A percentile compares a stretch with the other conserved stretches of the same genome.
Conservation (phyloP, 37 sponge, comb jelly and placozoan genomes). For the Beroe ovata region DNA sequence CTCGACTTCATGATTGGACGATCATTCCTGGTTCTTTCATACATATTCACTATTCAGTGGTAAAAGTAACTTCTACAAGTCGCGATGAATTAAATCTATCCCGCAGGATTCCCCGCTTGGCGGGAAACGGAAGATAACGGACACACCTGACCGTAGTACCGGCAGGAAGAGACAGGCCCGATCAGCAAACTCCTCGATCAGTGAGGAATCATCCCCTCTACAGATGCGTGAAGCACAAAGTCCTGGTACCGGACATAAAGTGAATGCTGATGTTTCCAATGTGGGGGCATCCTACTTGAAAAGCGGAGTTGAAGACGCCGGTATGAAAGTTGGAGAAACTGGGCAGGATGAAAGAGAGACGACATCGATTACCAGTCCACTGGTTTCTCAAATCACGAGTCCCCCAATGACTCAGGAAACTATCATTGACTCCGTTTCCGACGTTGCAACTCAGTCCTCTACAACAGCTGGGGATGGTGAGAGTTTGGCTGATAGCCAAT, state of each 20-base stretch:
- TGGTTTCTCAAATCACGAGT: background rate
- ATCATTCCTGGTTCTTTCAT: no score
- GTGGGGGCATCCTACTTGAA: background rate
- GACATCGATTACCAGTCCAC: no score
- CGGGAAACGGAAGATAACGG: background rate
- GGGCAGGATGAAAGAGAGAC: background rate
- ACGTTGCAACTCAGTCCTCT: background rate
- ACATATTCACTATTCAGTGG: no score
- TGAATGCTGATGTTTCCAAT: background rate
- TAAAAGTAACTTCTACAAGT: no score
- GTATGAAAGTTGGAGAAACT: background rate
- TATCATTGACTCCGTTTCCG: background rate
- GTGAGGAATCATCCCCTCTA: background rate
- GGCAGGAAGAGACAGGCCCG: background rate
- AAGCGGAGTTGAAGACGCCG: background rate
- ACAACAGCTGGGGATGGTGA: no score
- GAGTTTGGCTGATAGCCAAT: no score
- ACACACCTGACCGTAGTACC: background rate
- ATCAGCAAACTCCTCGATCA: background rate
- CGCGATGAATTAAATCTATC: no score
- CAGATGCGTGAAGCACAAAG: no score
- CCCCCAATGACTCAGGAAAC: background rate
- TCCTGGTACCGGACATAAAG: no score
- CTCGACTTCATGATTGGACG: no score
- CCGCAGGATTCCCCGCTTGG: no score